A percentile compares a stretch with the other conserved stretches of the same genome.
Conservation (phyloP, 2,888 invertebrate species). For the Lasioglossum oenotherae region DNA sequence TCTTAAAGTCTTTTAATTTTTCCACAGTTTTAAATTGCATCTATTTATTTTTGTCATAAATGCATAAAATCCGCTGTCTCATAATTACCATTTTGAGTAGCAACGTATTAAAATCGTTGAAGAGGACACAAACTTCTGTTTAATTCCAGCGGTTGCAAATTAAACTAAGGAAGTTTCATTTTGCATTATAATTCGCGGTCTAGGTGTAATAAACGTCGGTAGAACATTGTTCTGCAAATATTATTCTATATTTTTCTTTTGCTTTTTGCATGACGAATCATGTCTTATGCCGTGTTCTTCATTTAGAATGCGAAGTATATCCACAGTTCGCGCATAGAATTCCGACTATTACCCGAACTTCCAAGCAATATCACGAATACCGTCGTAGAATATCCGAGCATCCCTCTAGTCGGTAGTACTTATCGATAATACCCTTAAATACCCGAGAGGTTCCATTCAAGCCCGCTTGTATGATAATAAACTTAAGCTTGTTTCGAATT, state of each 20-base stretch:
- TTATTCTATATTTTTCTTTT: not conserved
- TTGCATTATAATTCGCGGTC: not conserved
- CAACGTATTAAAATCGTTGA: not conserved
- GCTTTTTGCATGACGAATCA: not conserved
- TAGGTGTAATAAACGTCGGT: not conserved
- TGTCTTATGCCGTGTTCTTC: constrained; percentile 9
- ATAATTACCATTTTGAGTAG: not conserved
- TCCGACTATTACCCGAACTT: constrained; percentile 57
- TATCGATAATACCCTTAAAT: constrained; percentile 61
- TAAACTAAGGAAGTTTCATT: not conserved
- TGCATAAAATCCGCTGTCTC: too few relatives aligned
- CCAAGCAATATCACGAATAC: constrained; percentile 63
- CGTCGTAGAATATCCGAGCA: constrained; percentile 60
- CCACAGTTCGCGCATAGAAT: constrained; percentile 43
- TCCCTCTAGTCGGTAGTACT: constrained; percentile 62
- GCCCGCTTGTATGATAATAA: constrained; percentile 47
- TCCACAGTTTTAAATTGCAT: too few relatives aligned
- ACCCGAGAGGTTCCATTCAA: constrained; percentile 49
- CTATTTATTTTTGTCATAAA: too few relatives aligned
- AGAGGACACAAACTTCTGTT: not conserved
- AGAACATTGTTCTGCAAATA: not conserved
- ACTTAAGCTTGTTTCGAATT: constrained; percentile 38
- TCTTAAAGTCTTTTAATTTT: too few relatives aligned
- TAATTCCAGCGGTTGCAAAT: not conserved
- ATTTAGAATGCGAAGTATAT: constrained; percentile 39